Base-by-base conservation (phyloP, 2,113 vertebrate species). In the Ophthalmolycus amberensis region DNA sequence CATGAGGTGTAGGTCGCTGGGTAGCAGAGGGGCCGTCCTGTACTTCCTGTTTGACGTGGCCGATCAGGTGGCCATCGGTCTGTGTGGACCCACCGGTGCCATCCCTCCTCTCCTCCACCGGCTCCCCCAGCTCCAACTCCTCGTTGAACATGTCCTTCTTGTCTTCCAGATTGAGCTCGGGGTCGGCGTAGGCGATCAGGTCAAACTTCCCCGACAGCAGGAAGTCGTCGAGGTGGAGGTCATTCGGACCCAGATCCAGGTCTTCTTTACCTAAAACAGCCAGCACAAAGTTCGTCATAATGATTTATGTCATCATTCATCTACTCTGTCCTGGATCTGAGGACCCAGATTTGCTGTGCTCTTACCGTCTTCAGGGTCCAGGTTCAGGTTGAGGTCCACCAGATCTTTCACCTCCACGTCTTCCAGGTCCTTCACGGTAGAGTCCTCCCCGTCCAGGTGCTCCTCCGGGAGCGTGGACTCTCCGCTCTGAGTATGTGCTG, bases 371-470 rank as follows among this genome's bases (percentile, higher is more conserved):
- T 99, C 98, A 32, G 97, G 89, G 79, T 99, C 98, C 8, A 99
- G 93, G 91, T 99, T 99, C 75, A 99, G 91, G 90, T 98, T 99
- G 83, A 98, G 97, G 89, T 99, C 98, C 25, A 97, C 98, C 86
- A 99, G 95, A 80, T 99, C 98, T 89, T 99, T 99, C 76, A 99
- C 98, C 89, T 99, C 98, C 79, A 99, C 98, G 58, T 99, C 98
- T 80, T 96, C 95, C 56, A 99, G 89, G 67, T 99, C 98, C 93
- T 99, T 99, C 20, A 98, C 98, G 10, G 97, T 94, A 0, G 97
- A 97, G 84, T 98, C 98, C 87, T 99, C 97, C 9, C 96, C 93
- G 88, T 98, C 97, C 32, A 99, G 94, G 38, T 98, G 98, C 85
- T 97, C 98, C 80, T 98, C 97, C 0, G 25, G 56, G 11, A 98